Evolutionary conservation across 2,797 vertebrate genomes (phyloP), one percentile per base, ranked within the genome.

Genomic region (Percopsis omiscomaycus): DNA sequence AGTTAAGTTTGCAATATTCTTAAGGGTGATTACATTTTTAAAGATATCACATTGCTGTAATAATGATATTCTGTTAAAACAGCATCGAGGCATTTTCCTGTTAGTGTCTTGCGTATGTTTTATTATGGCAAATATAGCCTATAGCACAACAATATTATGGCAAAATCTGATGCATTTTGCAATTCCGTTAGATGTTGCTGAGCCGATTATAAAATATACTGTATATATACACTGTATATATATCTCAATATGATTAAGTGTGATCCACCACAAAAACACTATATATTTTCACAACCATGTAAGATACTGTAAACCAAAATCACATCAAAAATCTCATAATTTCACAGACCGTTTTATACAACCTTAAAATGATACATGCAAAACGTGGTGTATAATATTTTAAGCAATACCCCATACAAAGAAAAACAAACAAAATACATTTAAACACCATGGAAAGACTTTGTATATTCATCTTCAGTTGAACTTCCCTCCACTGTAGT

Each of bases 31-130:
- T 78, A 72, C 76, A 66, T 52, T 64, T 64, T 68, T 65, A 71
- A 71, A 69, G 60, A 73, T 22, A 22, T 65, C 51, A 71, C 53
- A 49, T 72, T 62, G 27, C 84, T 65, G 77, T 65, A 65, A 75
- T 67, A 49, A 77, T 83, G 15, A 44, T 45, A 61, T 65, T 81
- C 78, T 79, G 74, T 81, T 84, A 66, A 61, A 75, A 59, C 69
- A 84, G 79, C 79, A 84, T 77, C 79, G 84, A 88, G 84, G 83
- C 80, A 84, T 83, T 77, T 80, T 71, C 80, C 81, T 66, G 57
- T 80, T 75, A 32, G 30, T 32, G 30, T 86, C 73, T 64, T 67
- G 22, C 22, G 22, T 22, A 80, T 53, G 55, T 71, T 71, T 80
- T 68, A 61, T 54, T 51, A 64, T 77, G 51, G 64, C 74, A 76